phyloP scores from a whole-genome alignment of 2,113 vertebrate genomes.

The Colaptes auratus region DNA sequence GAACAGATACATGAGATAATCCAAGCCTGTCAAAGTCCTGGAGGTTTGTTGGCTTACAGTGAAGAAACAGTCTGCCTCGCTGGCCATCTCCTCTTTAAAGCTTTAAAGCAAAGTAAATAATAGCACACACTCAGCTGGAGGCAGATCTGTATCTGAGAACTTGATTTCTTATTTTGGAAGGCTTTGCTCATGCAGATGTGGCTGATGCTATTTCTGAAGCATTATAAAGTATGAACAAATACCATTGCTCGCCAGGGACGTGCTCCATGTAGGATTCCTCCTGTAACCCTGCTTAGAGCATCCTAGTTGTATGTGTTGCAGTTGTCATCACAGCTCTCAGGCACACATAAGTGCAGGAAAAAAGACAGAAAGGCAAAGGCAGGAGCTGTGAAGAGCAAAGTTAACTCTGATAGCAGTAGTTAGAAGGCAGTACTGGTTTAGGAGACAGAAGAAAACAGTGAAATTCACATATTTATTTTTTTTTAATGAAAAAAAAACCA shows the following conservation, averaged over 20 bases:
- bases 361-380: conserved; percentile 6
- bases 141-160: background rate
- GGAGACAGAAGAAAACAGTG: background rate
- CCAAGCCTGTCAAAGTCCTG: background rate
- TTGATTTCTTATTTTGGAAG: background rate
- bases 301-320: background rate
- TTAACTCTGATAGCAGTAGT: background rate
- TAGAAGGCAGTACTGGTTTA: background rate
- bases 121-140: conserved; percentile 10
- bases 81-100: background rate
- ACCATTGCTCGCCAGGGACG: background rate
- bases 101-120: conserved; percentile 26
- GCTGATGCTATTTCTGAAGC: conserved; percentile 30
- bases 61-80: background rate
- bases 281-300: background rate
- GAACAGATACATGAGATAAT: background rate
- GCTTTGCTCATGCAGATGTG: conserved; percentile 44
- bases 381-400: background rate
- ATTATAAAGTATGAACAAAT: conserved; percentile 7
- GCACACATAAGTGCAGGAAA: background rate
- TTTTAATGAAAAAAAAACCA: background rate
- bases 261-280: background rate
- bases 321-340: background rate
- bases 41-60: background rate
- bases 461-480: background rate